Evolutionary conservation across 2,113 vertebrate species (phyloP), one percentile per base, ranked within the genome.

Genomic region (Emydura subglobosa): DNA sequence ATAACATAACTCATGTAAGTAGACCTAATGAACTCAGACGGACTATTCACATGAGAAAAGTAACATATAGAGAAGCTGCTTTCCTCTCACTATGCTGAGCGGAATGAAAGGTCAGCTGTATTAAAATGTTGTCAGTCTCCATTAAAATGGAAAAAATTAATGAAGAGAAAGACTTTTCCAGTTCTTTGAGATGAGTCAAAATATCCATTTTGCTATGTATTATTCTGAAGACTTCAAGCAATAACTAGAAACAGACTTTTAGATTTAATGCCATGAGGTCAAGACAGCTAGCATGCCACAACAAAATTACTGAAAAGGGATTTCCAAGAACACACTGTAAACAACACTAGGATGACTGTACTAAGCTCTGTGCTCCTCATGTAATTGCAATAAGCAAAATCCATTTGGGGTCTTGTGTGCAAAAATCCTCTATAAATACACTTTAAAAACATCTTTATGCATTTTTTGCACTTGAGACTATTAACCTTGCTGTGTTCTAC

Each of bases 11-110:
- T 39, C 34, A 88, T 12, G 10, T 50, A 13, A 54, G 31, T 5
- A 84, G 31, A 59, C 25, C 2, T 42, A 65, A 65, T 83, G 25
- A 74, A 85, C 51, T 80, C 7, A 74, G 83, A 17, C 81, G 74
- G 88, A 54, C 4, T 19, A 34, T 51, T 79, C 79, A n/a, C 19
- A 29, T 11, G n/a, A 10, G 2, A 61, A 81, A 96, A 91, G 3
- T 0, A 65, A 2, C 2, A 14, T n/a, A 6, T 54, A 24, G n/a
- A 1, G 6, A 83, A 2, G 25, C 9, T 44, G n/a, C 65, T 81
- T 87, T 94, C 29, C 57, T 91, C 13, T 12, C 11, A 31, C 61
- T 86, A 27, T 83, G 53, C 57, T 49, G 25, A 78, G 74, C 1
- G 6, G 6, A 25, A 42, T 47, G 12, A 78, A 83, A 61, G 31